Percentiles rank a stretch among this genome's conserved stretches.
Evolutionary conservation across 2,888 invertebrate species (phyloP).

Genomic region (Mesodorylaimus sp.): DNA sequence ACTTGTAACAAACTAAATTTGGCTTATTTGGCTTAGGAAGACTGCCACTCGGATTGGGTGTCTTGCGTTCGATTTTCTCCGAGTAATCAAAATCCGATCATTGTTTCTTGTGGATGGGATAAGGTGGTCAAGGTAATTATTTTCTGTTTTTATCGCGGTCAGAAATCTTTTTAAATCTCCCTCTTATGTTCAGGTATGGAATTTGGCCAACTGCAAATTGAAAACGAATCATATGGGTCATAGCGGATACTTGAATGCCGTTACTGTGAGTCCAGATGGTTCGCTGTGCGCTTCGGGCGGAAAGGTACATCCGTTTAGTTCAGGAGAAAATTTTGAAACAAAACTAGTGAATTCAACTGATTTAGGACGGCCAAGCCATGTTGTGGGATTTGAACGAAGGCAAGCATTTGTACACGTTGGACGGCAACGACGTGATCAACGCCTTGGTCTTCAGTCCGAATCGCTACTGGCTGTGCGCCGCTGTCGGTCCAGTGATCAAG

Average conservation of each 20-base stretch:
- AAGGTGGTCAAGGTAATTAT: conserved; percentile 79
- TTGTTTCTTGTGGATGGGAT: conserved; percentile 97
- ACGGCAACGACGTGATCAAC: conserved; percentile 94
- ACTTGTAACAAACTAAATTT: too few relatives aligned
- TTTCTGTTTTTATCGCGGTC: conserved; percentile 4
- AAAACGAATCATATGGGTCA: conserved; percentile 97
- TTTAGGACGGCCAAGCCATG: conserved; percentile 88
- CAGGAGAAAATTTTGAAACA: background rate
- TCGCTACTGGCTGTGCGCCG: conserved; percentile 93
- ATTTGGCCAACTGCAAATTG: conserved; percentile 88
- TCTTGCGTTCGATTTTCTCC: conserved; percentile 97
- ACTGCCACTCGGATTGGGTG: conserved; percentile 90
- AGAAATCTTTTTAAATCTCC: conserved; percentile 7
- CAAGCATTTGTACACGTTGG: conserved; percentile 92
- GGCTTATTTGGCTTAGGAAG: conserved; percentile 41
- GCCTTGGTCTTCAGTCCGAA: conserved; percentile 97
- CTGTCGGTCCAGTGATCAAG: conserved; percentile 90
- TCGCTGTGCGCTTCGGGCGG: conserved; percentile 98
- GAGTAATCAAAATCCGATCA: conserved; percentile 90
- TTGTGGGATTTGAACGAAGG: conserved; percentile 98
- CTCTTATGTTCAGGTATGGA: conserved; percentile 59
- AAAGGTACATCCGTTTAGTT: conserved; percentile 41
- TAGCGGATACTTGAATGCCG: conserved; percentile 88
- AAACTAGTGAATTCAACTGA: background rate
- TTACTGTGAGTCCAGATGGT: conserved; percentile 96